Evolutionary conservation across 64 coral and sea anemone genomes (phyloP), one percentile per base, ranked within the genome.

Genomic region (Pocillopora verrucosa): DNA sequence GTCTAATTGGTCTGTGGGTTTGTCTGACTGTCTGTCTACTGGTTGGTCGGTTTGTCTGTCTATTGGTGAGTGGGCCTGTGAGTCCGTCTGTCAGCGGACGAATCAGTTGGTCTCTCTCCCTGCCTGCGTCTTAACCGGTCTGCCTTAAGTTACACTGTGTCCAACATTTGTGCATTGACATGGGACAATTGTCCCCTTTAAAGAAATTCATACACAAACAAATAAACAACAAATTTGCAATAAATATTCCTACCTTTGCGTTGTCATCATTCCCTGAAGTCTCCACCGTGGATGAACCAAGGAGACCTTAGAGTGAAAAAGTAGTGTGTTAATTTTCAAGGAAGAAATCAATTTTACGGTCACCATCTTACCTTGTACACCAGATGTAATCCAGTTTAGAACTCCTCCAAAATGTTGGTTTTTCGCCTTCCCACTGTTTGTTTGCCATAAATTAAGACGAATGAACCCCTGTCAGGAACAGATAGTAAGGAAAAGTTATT

Each of bases 401-500:
- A 92, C 90, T 9, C 91, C 76, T 37, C 76, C 80, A 75, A 57
- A 45, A 13, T 61, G 58, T 10, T 85, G 14, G 16, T 24, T 16
- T 19, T 86, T 78, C 19, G 13, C 68, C 64, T 76, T 36, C 10
- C 67, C 30, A 34, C 84, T 20, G 16, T 60, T 84, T 19, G 61
- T 72, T 36, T 78, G 90, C 88, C 94, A 90, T 25, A 96, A 70
- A 3, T 87, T 90, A n/a, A 96, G 60, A n/a, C 83, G 75, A 74
- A 96, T 60, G 65, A 93, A 93, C 38, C 94, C 94, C 94, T 96
- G 24, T 12, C 58, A 60, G 41, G 22, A 76, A 63, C n/a, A 58
- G 73, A 78, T 17, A 45, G 0, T 15, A 69, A 70, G 14, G 19
- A 11, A 36, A 34, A 51, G 7, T 51, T 51, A 51, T 51, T 51